A percentile compares a stretch with the other conserved stretches of the same genome.
phyloP scores from a whole-genome alignment of 2,113 vertebrate genomes.

The Calidris pugnax region DNA sequence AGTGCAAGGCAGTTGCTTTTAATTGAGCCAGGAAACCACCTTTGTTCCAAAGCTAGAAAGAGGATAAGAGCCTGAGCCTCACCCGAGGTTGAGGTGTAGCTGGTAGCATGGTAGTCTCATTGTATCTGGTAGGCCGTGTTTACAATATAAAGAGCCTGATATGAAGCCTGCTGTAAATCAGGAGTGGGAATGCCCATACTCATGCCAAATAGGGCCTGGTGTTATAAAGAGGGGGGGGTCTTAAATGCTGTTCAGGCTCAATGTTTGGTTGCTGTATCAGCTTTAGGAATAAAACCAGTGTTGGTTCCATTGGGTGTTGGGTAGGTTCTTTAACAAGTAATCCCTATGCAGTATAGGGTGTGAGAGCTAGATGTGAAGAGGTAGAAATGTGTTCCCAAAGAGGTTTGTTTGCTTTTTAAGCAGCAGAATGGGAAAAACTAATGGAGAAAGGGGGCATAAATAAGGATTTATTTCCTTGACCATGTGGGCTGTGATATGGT shows the following conservation, averaged over 20 bases:
- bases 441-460: background rate
- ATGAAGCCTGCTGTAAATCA: background rate
- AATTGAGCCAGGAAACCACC: background rate
- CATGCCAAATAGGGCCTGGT: background rate
- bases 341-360: background rate
- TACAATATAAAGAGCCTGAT: background rate
- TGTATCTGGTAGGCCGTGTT: background rate
- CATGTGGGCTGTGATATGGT: background rate
- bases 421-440: background rate
- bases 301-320: accelerated
- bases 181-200: background rate
- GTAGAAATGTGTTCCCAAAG: background rate
- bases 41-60: background rate
- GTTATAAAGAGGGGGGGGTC: background rate
- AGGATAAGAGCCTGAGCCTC: background rate
- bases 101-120: background rate
- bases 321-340: background rate
- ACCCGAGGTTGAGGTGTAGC: background rate
- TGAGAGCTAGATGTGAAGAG: background rate
- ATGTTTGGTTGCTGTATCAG: background rate
- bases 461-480: background rate
- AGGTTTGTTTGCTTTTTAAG: background rate
- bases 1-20: background rate
- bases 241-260: background rate
- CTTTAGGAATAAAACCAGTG: background rate